These are phyloP conservation scores for Syngnathus scovelli DNA, from an alignment of 2,113 vertebrate genomes.

Conservation along the genomic window DNA sequence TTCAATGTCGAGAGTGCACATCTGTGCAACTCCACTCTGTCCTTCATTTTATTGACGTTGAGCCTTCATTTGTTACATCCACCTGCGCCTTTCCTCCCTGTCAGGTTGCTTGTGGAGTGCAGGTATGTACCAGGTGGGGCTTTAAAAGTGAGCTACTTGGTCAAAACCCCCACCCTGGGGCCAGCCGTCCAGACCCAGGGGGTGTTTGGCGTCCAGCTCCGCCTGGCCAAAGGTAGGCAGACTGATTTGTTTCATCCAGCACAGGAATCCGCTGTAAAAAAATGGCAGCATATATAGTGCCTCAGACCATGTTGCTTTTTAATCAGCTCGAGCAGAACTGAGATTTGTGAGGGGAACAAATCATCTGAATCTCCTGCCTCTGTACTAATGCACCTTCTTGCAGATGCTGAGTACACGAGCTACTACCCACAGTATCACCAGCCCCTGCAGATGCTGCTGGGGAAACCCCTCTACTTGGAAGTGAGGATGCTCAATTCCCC, in stretches of 20 bases:
- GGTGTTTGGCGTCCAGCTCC: conserved; percentile 71
- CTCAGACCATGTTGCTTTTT: background rate
- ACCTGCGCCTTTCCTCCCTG: background rate
- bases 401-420: conserved; percentile 63
- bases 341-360: conserved; percentile 2
- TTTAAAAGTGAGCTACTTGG: conserved; percentile 64
- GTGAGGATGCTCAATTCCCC: conserved; percentile 67
- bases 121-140: conserved; percentile 52
- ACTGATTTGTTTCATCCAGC: background rate
- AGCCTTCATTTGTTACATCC: background rate
- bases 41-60: background rate
- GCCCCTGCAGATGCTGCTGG: conserved; percentile 67
- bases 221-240: conserved; percentile 67
- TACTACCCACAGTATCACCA: conserved; percentile 72
- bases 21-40: background rate
- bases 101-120: conserved; percentile 72
- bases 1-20: background rate
- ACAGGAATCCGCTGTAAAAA: background rate
- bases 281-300: background rate
- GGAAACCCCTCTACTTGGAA: conserved; percentile 70
- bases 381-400: background rate
- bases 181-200: conserved; percentile 61
- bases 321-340: background rate
- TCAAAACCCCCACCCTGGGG: conserved; percentile 65
- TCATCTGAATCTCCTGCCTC: background rate